phyloP scores from a whole-genome alignment of 92 coral and sea anemone genomes.

The Siderastrea siderea region DNA sequence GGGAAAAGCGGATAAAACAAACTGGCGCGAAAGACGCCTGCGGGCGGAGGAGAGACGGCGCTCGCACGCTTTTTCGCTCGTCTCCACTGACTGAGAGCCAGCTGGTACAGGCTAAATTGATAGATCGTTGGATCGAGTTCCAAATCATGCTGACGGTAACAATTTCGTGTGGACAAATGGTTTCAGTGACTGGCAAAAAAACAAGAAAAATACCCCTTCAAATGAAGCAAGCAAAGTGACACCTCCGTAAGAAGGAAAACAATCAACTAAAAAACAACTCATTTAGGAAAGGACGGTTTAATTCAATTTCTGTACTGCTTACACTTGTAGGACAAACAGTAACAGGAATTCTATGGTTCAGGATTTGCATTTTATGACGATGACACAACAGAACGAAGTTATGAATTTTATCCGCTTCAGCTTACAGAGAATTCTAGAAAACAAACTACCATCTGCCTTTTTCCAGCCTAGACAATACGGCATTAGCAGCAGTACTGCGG shows the following conservation, averaged over 20 bases:
- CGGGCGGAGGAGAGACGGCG: no score
- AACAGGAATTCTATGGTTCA: background rate
- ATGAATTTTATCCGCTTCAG: background rate
- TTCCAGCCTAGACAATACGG: background rate
- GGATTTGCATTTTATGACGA: background rate
- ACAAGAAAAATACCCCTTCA: no score
- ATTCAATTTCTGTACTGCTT: background rate
- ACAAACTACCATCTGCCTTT: background rate
- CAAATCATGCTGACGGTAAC: no score
- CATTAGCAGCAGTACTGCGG: background rate
- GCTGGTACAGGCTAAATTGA: no score
- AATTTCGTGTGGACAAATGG: no score
- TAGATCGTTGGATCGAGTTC: no score
- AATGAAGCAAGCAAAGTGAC: background rate
- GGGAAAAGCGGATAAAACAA: no score
- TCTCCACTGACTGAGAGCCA: no score
- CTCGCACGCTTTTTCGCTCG: no score
- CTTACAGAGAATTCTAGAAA: background rate
- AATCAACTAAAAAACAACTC: background rate
- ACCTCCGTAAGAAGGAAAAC: background rate
- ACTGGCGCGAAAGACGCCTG: no score
- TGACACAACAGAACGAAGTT: background rate
- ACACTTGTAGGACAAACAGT: background rate
- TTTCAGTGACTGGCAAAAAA: no score
- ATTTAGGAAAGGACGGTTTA: slow-evolving; percentile 25